A percentile compares a stretch with the other conserved stretches of the same genome.
Conservation (phyloP, 2,888 invertebrate species). For the Xestia rhomboidea region DNA sequence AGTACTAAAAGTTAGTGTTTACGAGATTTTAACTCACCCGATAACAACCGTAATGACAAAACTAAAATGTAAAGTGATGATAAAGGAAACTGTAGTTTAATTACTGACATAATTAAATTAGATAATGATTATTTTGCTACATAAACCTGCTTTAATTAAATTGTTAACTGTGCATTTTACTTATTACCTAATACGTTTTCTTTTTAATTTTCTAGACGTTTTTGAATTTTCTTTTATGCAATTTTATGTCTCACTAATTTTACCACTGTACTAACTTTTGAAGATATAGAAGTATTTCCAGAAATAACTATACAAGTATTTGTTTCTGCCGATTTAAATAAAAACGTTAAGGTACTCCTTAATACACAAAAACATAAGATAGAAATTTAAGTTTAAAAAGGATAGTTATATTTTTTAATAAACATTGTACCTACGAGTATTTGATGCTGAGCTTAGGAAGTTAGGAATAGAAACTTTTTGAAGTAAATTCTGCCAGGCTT, state of each 20-base stretch:
- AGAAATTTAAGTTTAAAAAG: background rate
- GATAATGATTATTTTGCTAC: background rate
- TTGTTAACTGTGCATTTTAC: background rate
- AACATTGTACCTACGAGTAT: background rate
- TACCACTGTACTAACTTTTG: background rate
- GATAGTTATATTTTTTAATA: background rate
- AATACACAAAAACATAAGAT: too few relatives aligned
- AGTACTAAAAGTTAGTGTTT: background rate
- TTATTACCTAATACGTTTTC: background rate
- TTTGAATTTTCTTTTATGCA: background rate
- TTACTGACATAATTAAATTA: slow-evolving; percentile 19
- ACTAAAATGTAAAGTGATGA: slow-evolving; percentile 18
- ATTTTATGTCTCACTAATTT: background rate
- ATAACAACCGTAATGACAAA: slow-evolving; percentile 2
- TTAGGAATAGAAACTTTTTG: background rate
- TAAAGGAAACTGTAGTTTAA: slow-evolving; percentile 13
- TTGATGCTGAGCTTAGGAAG: background rate
- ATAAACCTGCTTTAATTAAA: background rate
- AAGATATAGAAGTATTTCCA: background rate
- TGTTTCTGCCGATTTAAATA: background rate
- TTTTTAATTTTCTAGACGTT: background rate
- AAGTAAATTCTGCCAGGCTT: background rate
- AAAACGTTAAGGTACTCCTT: too few relatives aligned
- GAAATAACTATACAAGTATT: background rate
- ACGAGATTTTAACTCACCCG: background rate